Conservation (phyloP, 2,113 vertebrate species). For the Gobio gobio region DNA sequence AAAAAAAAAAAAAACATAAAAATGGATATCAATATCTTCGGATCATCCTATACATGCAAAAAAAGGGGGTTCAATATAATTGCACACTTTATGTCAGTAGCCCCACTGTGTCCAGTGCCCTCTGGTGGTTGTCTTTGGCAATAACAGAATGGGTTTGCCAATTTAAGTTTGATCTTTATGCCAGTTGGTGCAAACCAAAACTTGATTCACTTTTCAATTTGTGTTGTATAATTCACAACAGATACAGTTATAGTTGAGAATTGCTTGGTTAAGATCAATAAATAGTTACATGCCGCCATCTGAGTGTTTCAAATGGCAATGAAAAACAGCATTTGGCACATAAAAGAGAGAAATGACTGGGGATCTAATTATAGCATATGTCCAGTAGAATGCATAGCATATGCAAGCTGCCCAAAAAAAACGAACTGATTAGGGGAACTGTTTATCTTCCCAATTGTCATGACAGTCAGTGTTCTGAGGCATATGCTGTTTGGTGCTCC, state of each 20-base stretch:
- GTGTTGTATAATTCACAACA: neutral
- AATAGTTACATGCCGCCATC: neutral
- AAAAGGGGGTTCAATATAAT: neutral
- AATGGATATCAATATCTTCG: no score
- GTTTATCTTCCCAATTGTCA: conserved; percentile 14
- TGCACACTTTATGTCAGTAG: neutral
- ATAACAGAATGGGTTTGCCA: neutral
- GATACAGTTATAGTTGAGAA: neutral
- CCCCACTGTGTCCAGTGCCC: conserved; percentile 56
- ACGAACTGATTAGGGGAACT: conserved; percentile 7
- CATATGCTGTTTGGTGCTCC: conserved; percentile 28
- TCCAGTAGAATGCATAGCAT: conserved; percentile 9
- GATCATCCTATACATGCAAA: neutral
- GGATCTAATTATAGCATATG: conserved; percentile 8
- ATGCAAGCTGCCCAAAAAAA: conserved; percentile 7
- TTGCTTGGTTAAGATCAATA: neutral
- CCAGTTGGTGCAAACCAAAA: neutral
- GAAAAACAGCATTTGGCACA: conserved; percentile 3
- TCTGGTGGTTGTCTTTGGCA: conserved; percentile 63
- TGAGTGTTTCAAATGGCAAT: neutral
- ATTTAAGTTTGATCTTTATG: neutral
- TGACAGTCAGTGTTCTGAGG: conserved; percentile 33
- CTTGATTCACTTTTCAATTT: neutral
- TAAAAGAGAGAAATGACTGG: conserved; percentile 11
- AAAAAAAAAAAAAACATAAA: no score